These are phyloP conservation scores for Glomeris marginata DNA, from an alignment of 2,888 invertebrate genomes.

Conservation along the genomic window DNA sequence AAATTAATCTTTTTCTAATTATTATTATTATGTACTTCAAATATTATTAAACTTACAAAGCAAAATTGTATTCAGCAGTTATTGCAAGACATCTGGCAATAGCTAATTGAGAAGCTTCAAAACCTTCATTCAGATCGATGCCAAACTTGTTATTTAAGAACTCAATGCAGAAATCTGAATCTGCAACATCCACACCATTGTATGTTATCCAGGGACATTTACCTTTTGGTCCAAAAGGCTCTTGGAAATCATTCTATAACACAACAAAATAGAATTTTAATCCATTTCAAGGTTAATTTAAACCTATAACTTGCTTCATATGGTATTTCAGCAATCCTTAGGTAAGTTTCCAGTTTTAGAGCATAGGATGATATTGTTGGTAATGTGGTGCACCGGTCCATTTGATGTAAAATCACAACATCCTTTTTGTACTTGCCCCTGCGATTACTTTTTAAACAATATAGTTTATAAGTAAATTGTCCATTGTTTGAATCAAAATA, in stretches of 20 bases:
- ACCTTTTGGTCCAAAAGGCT: slow-evolving; percentile 26
- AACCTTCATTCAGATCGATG: slow-evolving; percentile 23
- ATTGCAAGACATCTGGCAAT: slow-evolving; percentile 27
- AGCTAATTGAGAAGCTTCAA: slow-evolving; percentile 23
- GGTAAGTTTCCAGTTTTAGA: slow-evolving; percentile 31
- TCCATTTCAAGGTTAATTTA: too few relatives aligned
- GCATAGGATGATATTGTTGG: slow-evolving; percentile 31
- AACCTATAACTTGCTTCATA: too few relatives aligned
- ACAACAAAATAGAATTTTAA: too few relatives aligned
- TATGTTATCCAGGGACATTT: slow-evolving; percentile 31
- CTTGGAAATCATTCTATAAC: slow-evolving; percentile 24
- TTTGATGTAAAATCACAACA: slow-evolving; percentile 9
- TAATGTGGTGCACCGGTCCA: slow-evolving; percentile 21
- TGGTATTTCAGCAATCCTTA: slow-evolving; percentile 28
- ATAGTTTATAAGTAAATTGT: too few relatives aligned
- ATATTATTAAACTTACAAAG: too few relatives aligned
- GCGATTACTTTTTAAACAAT: neutral
- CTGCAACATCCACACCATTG: slow-evolving; percentile 27
- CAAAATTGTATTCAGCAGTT: slow-evolving; percentile 20
- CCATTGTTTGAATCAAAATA: too few relatives aligned
- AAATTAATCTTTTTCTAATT: too few relatives aligned
- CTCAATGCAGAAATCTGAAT: slow-evolving; percentile 30
- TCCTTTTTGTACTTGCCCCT: slow-evolving; percentile 5
- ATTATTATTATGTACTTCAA: too few relatives aligned
- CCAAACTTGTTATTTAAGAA: slow-evolving; percentile 24